Evolutionary conservation across 2,888 invertebrate species (phyloP).

Genomic region (Trissonchulus latispiculum): DNA sequence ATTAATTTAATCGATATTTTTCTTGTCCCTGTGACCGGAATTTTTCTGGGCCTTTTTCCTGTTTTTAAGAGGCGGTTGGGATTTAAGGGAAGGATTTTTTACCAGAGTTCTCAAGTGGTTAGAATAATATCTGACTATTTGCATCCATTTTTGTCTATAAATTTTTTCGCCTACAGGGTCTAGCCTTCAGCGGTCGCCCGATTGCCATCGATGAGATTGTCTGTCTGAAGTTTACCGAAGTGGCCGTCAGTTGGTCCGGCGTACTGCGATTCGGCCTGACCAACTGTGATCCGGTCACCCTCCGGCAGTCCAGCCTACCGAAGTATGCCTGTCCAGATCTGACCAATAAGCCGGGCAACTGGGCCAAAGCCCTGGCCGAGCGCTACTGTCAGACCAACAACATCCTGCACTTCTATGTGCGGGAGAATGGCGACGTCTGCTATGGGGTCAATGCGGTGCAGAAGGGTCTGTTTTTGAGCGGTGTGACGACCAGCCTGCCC

Average conservation of each 20-base stretch:
- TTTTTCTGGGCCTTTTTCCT: no score
- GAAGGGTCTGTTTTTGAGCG: constrained; percentile 51
- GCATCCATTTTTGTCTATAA: no score
- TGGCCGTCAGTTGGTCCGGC: constrained; percentile 69
- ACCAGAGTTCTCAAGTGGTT: no score
- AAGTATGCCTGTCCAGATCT: constrained; percentile 91
- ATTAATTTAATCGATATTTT: no score
- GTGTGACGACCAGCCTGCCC: constrained; percentile 58
- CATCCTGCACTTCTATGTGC: constrained; percentile 81
- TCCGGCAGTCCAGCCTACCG: constrained; percentile 56
- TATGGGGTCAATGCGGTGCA: constrained; percentile 92
- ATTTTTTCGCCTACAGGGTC: no score
- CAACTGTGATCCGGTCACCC: constrained; percentile 71
- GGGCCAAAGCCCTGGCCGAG: constrained; percentile 94
- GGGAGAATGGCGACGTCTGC: constrained; percentile 79
- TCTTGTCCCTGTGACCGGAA: no score
- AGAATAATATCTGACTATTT: no score
- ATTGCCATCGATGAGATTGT: constrained; percentile 83
- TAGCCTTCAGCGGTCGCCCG: constrained; percentile 68
- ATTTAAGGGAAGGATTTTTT: no score
- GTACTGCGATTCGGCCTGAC: constrained; percentile 97
- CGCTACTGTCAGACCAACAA: constrained; percentile 60
- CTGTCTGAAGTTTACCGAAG: constrained; percentile 47
- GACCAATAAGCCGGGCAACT: constrained; percentile 90
- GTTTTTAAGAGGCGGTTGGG: no score